Percentiles rank a stretch among this genome's conserved stretches.
Conservation (phyloP, 2,797 vertebrate species). For the Molossus molossus region DNA sequence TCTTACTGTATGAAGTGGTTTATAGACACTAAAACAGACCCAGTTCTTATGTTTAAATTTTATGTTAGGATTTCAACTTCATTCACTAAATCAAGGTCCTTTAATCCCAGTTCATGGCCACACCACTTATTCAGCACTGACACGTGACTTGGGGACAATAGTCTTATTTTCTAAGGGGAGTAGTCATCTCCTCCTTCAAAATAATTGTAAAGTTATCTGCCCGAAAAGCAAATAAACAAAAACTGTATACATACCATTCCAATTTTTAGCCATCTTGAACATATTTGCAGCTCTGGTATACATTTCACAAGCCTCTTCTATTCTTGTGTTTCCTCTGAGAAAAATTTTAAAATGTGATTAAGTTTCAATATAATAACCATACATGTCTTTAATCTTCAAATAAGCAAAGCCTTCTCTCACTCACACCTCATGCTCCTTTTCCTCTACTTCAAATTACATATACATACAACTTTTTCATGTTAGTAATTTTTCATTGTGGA, state of each 20-base stretch:
- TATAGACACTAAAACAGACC: neutral
- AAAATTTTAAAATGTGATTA: constrained; percentile 69
- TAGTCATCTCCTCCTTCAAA: constrained; percentile 13
- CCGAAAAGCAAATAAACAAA: constrained; percentile 68
- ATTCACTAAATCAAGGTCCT: neutral
- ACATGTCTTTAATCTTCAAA: neutral
- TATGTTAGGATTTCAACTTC: neutral
- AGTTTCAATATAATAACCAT: constrained; percentile 37
- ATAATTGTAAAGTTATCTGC: constrained; percentile 23
- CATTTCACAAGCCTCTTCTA: constrained; percentile 99
- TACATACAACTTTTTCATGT: neutral
- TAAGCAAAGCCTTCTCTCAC: constrained; percentile 13
- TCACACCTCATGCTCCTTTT: neutral
- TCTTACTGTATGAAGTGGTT: neutral
- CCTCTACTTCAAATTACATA: neutral
- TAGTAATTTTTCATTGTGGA: too few species aligned
- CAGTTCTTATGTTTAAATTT: neutral
- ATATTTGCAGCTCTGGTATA: constrained; percentile 99
- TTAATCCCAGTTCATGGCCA: neutral
- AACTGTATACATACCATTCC: constrained; percentile 94
- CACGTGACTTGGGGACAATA: neutral
- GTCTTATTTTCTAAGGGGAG: neutral
- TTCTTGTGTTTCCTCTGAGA: constrained; percentile 95
- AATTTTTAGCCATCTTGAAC: constrained; percentile 99
- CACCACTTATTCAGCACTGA: neutral